Base-by-base conservation (phyloP, 2,888 invertebrate genomes). In the Perithous albicinctus region DNA sequence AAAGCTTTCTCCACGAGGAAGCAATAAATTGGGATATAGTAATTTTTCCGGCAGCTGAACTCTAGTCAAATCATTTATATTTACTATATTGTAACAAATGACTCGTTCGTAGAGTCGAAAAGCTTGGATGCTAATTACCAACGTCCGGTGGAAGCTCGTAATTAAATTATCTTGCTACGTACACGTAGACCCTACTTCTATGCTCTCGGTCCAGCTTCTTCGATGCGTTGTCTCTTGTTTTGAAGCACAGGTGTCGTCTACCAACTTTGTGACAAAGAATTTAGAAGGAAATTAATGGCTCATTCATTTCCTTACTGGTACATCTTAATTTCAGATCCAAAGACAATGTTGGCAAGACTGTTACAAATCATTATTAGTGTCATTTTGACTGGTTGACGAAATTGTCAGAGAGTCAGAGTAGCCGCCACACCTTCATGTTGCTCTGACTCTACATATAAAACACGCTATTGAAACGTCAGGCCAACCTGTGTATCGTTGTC, bases 101-200 rank as follows among this genome's bases (percentile, higher is more conserved):
- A 38, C n/a, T 23, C 35, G 54, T 35, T 41, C 18, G 18, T 35
- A 51, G 48, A 48, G 48, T 56, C 26, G 41, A 20, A 61, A 80
- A 70, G 70, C 75, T 76, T 75, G 80, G 76, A 80, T 76, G 76
- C 66, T 76, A 76, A 80, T 80, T 80, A 76, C 66, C 59, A 56
- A n/a, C 70, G 72, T 76, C 80, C 80, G 76, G 76, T 67, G 72
- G 76, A 41, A 80, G 72, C 76, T 76, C 70, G 76, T 76, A 76
- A 80, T 80, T 76, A 72, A 72, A 72, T 76, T 72, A 80, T 72
- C 51, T 41, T 51, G 72, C 38, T 35, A 64, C 59, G 18, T 51
- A 51, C 61, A 20, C 51, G 12, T 46, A 43, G 15, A 35, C 26
- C 12, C 4, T 12, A 0, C 15, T 23, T 54, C 26, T 15, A n/a